These are phyloP conservation scores for Florisuga fusca DNA, from an alignment of 2,797 vertebrate species.

Conservation along the genomic window DNA sequence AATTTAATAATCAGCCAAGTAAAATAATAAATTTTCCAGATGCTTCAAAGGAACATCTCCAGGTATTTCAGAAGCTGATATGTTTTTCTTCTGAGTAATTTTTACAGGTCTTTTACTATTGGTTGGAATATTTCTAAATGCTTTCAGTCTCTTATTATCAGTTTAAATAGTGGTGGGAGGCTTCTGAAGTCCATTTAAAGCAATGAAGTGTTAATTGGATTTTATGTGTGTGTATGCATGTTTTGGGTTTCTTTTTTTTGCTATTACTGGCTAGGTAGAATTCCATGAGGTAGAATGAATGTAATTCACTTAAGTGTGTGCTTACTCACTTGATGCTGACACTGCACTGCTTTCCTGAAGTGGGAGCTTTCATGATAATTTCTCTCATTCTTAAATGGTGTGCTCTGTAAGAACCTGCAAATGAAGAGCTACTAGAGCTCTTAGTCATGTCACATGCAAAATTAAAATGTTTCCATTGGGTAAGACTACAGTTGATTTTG, in stretches of 20 bases:
- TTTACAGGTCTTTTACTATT: neutral
- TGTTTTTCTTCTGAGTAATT: neutral
- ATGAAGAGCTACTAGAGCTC: neutral
- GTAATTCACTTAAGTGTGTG: neutral
- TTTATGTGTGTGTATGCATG: neutral
- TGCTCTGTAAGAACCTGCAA: neutral
- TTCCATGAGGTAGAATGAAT: neutral
- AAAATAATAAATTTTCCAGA: constrained; percentile 72
- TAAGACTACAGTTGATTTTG: neutral
- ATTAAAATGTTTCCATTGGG: neutral
- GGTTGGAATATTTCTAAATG: neutral
- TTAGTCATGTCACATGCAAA: neutral
- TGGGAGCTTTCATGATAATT: neutral
- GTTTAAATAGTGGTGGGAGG: neutral
- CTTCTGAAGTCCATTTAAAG: neutral
- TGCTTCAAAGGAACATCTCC: constrained; percentile 79
- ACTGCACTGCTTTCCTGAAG: neutral
- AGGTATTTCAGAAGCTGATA: constrained; percentile 77
- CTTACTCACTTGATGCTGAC: neutral
- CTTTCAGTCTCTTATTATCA: neutral
- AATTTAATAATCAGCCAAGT: constrained; percentile 69
- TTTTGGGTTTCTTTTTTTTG: neutral
- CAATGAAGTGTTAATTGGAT: neutral
- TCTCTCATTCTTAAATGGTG: neutral
- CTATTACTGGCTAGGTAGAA: neutral